Conservation (phyloP, 2,113 vertebrate genomes). For the Pteruthius melanotis region DNA sequence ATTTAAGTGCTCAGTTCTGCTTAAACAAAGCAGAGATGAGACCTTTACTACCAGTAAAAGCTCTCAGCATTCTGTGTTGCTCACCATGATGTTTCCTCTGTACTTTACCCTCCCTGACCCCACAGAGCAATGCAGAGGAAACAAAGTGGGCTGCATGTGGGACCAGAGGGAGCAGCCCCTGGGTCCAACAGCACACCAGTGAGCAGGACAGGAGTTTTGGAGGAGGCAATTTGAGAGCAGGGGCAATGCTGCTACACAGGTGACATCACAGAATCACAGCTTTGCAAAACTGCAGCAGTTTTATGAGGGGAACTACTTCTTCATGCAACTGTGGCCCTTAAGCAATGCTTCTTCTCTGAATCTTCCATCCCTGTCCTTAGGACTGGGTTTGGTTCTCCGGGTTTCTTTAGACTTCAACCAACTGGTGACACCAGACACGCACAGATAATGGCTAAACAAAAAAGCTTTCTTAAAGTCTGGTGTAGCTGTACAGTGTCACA, state of each 20-base stretch:
- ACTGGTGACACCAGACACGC: background rate
- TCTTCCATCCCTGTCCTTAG: background rate
- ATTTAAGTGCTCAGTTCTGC: background rate
- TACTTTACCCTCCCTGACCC: background rate
- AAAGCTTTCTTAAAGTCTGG: background rate
- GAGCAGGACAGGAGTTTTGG: background rate
- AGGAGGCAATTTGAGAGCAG: background rate
- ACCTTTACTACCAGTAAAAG: background rate
- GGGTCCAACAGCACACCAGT: background rate
- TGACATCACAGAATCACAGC: background rate
- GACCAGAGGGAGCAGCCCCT: background rate
- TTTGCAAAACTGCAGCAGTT: background rate
- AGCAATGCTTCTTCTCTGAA: background rate
- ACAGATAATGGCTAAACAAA: background rate
- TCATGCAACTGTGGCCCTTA: background rate
- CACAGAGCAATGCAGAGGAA: background rate
- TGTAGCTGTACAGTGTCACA: background rate
- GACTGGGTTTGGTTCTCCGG: background rate
- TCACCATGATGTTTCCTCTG: background rate
- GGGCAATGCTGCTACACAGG: background rate
- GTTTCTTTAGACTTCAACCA: background rate
- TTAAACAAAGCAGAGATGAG: background rate
- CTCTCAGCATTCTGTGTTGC: background rate
- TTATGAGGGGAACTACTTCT: background rate
- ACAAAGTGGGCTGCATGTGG: fast-evolving